Evolutionary conservation across 2,113 vertebrate species (phyloP), one percentile per base, ranked within the genome.

Genomic region (Trematomus loennbergii): DNA sequence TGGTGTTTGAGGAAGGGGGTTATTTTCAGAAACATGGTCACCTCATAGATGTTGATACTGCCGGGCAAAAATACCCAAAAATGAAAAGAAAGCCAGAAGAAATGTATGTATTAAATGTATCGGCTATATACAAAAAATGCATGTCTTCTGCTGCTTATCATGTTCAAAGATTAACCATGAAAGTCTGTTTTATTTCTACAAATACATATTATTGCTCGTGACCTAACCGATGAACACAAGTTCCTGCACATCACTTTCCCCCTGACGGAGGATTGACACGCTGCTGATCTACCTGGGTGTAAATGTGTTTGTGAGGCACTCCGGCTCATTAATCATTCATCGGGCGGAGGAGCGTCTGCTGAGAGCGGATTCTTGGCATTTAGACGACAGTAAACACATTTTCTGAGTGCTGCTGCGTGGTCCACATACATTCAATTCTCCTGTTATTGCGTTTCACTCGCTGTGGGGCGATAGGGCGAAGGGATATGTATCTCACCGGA

Each of bases 281-380:
- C 49, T 18, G 67, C 83, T 62, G 68, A 76, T 79, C 52, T 72
- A 89, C 77, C 88, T 85, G 83, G 49, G 59, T 66, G 60, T 59
- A 81, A 58, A 67, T 78, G 0, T 83, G 85, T 89, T 82, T 87
- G 81, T 76, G 81, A 57, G 80, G 66, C 81, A 68, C 82, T 81
- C 67, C 45, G 78, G 72, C 85, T 89, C 87, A 87, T 92, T 88
- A 81, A 92, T 91, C 83, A 91, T 91, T 90, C 85, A 91, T 88
- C n/a, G 43, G 79, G 58, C 83, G 65, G 75, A 73, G 40, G 18
- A 78, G 87, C 29, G 45, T 84, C 86, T 85, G 82, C 75, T 55
- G 72, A 80, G 87, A 86, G 73, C 65, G 17, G 61, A 64, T 85
- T 87, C 87, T 75, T 86, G 81, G 82, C 89, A 78, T 88, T 87